Conservation (phyloP, 2,113 vertebrate species). For the Sterrhoptilus dennistouni region DNA sequence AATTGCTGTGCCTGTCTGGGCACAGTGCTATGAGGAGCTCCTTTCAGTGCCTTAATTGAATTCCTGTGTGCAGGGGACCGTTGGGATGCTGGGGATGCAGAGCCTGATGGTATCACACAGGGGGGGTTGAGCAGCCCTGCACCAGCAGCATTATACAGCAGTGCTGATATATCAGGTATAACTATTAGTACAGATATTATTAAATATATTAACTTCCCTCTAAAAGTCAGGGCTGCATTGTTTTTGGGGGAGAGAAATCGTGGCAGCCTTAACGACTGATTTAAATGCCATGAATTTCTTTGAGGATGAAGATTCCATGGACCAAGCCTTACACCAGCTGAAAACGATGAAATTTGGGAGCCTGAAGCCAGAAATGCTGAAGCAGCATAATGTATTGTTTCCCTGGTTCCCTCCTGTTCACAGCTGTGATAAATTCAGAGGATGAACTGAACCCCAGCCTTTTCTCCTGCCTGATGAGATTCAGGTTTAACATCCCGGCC, state of each 20-base stretch:
- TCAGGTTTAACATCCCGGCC: accelerated
- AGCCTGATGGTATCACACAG: not conserved
- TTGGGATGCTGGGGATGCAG: not conserved
- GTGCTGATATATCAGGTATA: not conserved
- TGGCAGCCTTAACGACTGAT: not conserved
- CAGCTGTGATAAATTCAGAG: not conserved
- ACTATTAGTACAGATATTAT: not conserved
- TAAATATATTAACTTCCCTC: not conserved
- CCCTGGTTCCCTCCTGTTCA: not conserved
- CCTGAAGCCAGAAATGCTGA: not conserved
- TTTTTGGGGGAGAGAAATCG: not conserved
- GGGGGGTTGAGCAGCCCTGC: not conserved
- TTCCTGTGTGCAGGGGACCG: constrained; percentile 12
- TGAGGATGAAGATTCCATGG: not conserved
- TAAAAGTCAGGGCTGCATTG: not conserved
- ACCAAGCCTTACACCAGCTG: not conserved
- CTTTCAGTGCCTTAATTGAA: constrained; percentile 45
- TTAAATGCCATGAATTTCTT: not conserved
- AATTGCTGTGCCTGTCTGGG: constrained; percentile 45
- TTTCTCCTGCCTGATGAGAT: not conserved
- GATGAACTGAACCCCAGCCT: not conserved
- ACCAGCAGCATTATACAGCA: not conserved
- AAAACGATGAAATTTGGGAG: not conserved
- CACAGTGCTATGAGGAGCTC: not conserved
- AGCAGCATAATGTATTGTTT: not conserved